Conservation (phyloP, 2,113 vertebrate species). For the Tachycineta bicolor region DNA sequence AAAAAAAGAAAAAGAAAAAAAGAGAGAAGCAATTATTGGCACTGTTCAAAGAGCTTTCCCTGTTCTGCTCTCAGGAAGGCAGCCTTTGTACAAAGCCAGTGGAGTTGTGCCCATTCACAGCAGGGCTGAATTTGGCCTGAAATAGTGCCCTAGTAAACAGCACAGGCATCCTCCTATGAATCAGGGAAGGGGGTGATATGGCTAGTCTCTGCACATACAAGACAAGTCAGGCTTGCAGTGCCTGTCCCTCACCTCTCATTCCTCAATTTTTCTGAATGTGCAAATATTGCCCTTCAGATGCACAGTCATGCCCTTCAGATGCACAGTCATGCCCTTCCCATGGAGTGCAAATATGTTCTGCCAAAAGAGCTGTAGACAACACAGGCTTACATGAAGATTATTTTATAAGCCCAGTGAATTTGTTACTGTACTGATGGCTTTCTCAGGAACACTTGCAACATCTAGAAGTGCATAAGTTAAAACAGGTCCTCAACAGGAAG, state of each 20-base stretch:
- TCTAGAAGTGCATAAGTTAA: neutral
- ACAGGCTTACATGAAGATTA: neutral
- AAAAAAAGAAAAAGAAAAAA: neutral
- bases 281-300: neutral
- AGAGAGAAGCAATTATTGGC: conserved; percentile 38
- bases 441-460: neutral
- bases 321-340: neutral
- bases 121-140: conserved; percentile 23
- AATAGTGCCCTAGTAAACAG: conserved; percentile 7
- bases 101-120: conserved; percentile 33
- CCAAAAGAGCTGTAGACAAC: neutral
- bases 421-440: neutral
- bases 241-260: neutral
- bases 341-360: neutral
- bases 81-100: conserved; percentile 4
- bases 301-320: neutral
- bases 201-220: neutral
- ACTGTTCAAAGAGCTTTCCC: conserved; percentile 41
- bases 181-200: neutral
- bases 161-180: neutral
- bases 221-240: neutral
- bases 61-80: conserved; percentile 35
- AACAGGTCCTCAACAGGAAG: neutral
- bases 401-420: neutral
- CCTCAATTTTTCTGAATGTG: neutral